Base-by-base conservation (phyloP, 2,888 invertebrate genomes). In the Oxytorus armatus region DNA sequence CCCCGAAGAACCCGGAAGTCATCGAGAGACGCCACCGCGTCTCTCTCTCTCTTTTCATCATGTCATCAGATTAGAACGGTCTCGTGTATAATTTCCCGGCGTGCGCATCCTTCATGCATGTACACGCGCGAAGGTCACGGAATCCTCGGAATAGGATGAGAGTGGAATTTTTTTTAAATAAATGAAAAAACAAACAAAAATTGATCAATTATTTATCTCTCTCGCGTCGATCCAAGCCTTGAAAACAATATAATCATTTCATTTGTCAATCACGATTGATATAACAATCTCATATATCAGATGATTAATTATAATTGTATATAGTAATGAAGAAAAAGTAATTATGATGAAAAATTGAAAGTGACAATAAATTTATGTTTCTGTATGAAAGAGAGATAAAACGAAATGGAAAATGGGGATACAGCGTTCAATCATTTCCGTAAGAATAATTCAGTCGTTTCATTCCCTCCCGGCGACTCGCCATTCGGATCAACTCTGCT, bases 1-100 rank as follows among this genome's bases (percentile, higher is more conserved):
- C 55, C 47, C 53, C 33, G 51, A 29, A 69, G 75, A 75, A 79
- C 65, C 75, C 65, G 79, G 79, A 79, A 79, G 70, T 70, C 47
- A 53, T 53, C 74, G 77, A 57, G 55, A 69, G 42, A 33, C 49
- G 65, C 66, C 33, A 70, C 55, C 47, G 33, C 61, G 44, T 55
- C 29, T 29, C 23, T 29, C 39, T 55, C 55, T 65, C 49, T 33
- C 42, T 57, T 23, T 51, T 53, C 16, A 25, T 21, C 33, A 42
- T 59, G 65, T 68, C 59, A 25, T 53, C 49, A 65, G 59, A 61
- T 77, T 75, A 63, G 29, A 73, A 25, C 51, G 1, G 42, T 53
- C 57, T 57, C 57, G 57, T 66, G 57, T 59, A 70, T 49, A 75
- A 70, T 79, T 79, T 79, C 53, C 53, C 66, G n/a, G 44, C 36